Conservation (phyloP, 2,113 vertebrate genomes). For the Bambusicola thoracicus region DNA sequence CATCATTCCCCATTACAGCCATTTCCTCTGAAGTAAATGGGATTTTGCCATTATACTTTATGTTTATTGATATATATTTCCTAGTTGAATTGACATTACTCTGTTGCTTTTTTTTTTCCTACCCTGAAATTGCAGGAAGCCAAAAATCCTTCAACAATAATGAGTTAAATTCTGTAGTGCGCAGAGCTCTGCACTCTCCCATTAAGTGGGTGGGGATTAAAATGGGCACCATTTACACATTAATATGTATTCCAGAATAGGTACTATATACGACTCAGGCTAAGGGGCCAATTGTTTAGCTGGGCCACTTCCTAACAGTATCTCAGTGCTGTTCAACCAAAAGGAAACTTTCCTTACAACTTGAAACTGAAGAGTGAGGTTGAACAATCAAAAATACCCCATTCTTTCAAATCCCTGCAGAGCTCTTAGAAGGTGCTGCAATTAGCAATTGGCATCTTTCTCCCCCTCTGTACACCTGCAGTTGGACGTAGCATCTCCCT, state of each 20-base stretch:
- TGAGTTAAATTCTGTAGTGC: background rate
- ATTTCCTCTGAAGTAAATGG: conserved; percentile 51
- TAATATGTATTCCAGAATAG: background rate
- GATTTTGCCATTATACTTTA: background rate
- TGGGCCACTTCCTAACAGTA: background rate
- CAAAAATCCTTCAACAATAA: background rate
- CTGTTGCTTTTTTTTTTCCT: background rate
- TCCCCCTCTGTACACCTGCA: background rate
- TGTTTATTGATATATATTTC: conserved; percentile 31
- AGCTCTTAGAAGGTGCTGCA: background rate
- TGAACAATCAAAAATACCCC: background rate
- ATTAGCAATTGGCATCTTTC: background rate
- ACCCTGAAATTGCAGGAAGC: conserved; percentile 10
- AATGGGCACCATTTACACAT: background rate
- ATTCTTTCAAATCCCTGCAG: background rate
- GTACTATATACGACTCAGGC: background rate
- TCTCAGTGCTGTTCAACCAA: background rate
- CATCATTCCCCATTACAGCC: background rate
- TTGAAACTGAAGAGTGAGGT: background rate
- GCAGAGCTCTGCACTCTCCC: background rate
- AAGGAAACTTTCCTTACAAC: background rate
- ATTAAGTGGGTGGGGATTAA: background rate
- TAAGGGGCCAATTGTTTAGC: background rate
- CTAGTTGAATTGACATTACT: background rate
- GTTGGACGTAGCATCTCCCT: background rate